phyloP scores from a whole-genome alignment of 1,140 invertebrate genomes.

The Gryon sp. region DNA sequence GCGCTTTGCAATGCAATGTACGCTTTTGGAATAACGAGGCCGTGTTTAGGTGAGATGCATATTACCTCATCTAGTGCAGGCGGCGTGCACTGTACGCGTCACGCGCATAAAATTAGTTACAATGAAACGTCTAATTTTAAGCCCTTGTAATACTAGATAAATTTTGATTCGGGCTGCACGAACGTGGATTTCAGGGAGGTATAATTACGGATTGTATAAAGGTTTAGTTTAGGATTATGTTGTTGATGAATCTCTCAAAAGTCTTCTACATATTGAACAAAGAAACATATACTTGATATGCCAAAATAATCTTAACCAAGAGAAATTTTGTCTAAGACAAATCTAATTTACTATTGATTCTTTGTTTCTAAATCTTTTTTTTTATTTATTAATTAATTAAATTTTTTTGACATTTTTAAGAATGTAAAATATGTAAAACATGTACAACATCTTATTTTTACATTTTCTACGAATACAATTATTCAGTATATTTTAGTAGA shows the following conservation, averaged over 20 bases:
- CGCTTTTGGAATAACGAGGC: slow-evolving; percentile 14
- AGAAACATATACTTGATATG: too few species aligned
- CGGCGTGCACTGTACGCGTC: slow-evolving; percentile 35
- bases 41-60: slow-evolving; percentile 40
- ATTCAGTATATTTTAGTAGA: too few species aligned
- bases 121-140: slow-evolving; percentile 57
- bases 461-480: too few species aligned
- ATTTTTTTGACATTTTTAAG: too few species aligned
- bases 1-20: not conserved
- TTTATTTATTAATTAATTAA: not conserved
- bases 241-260: too few species aligned
- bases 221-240: slow-evolving; percentile 1
- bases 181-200: slow-evolving; percentile 16
- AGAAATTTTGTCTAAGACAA: too few species aligned
- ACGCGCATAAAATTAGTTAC: slow-evolving; percentile 54
- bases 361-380: slow-evolving; percentile 6
- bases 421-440: too few species aligned
- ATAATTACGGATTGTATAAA: slow-evolving; percentile 33
- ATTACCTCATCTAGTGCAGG: slow-evolving; percentile 49
- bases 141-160: slow-evolving; percentile 46
- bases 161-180: slow-evolving; percentile 47
- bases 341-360: too few species aligned
- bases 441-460: too few species aligned
- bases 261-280: too few species aligned
- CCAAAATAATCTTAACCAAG: too few species aligned